Evolutionary conservation across 2,888 invertebrate species (phyloP), one percentile per base, ranked within the genome.

Genomic region (Exephanes ischioxanthus): DNA sequence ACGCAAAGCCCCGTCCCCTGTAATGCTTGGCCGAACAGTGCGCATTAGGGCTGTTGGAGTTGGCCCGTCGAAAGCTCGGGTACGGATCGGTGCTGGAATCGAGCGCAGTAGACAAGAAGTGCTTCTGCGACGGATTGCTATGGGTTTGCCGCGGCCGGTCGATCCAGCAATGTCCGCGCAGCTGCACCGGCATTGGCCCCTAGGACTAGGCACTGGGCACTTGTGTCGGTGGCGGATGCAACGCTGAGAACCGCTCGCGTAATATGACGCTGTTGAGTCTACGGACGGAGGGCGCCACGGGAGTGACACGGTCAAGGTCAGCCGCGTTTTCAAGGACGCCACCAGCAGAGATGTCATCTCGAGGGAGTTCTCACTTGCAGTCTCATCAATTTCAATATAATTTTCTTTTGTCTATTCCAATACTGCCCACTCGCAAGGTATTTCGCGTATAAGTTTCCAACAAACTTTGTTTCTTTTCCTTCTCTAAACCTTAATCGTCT

Each of bases 281-380:
- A 58, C 58, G 63, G 80, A 66, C 78, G 75, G 88, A 73, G 86
- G 85, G 85, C 72, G 80, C 81, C 86, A 82, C 81, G 78, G 85
- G 90, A 89, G 89, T 92, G 92, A 92, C 93, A 91, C 93, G 93
- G 93, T 93, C 93, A 93, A 93, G 93, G 93, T 93, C 93, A 93
- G 90, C 84, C 90, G 84, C 87, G 68, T 87, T 87, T 89, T 90
- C 92, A 93, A 93, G 93, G 93, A 93, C 92, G 91, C 90, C 86
- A 19, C 3, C 58, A 26, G 71, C 80, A 72, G 91, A 92, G 91
- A 93, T 92, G 93, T 92, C 93, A 92, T 92, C 92, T 91, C 92
- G 87, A 86, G 90, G 89, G 90, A 89, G 89, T 89, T 85, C 70
- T 55, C 55, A 22, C 79, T 48, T 19, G 68, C 84, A 61, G 66